Conservation (phyloP, 2,888 invertebrate genomes). For the Galeopsomyia nigrocyanea region DNA sequence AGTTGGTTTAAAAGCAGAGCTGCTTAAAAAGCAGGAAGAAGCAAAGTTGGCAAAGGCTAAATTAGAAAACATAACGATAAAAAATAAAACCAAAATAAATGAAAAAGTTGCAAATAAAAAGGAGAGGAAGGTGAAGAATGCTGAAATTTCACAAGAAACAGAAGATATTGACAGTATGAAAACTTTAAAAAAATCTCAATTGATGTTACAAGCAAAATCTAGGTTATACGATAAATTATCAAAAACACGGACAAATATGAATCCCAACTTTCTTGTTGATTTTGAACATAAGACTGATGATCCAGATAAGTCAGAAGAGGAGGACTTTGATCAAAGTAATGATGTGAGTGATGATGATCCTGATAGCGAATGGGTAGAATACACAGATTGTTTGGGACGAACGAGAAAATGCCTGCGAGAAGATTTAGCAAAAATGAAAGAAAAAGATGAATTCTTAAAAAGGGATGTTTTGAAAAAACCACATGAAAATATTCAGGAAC, state of each 20-base stretch:
- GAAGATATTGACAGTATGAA: slow-evolving; percentile 59
- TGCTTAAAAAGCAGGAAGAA: slow-evolving; percentile 88
- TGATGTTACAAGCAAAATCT: slow-evolving; percentile 65
- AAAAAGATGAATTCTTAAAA: slow-evolving; percentile 72
- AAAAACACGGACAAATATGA: slow-evolving; percentile 56
- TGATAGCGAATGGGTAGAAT: slow-evolving; percentile 82
- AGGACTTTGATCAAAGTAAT: slow-evolving; percentile 50
- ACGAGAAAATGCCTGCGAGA: slow-evolving; percentile 85
- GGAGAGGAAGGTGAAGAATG: slow-evolving; percentile 64
- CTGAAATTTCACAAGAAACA: slow-evolving; percentile 55
- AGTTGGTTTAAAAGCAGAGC: slow-evolving; percentile 90
- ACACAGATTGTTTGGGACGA: slow-evolving; percentile 88
- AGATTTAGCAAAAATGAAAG: slow-evolving; percentile 79
- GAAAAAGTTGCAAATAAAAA: slow-evolving; percentile 53
- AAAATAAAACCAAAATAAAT: slow-evolving; percentile 52
- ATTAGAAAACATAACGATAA: slow-evolving; percentile 71
- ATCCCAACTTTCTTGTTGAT: slow-evolving; percentile 62
- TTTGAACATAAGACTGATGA: slow-evolving; percentile 60
- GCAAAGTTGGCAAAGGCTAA: slow-evolving; percentile 77
- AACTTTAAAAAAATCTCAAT: slow-evolving; percentile 65
- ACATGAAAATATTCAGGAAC: slow-evolving; percentile 28
- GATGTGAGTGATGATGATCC: slow-evolving; percentile 57
- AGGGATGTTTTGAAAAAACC: slow-evolving; percentile 54
- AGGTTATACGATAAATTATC: slow-evolving; percentile 62
- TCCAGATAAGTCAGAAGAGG: slow-evolving; percentile 55